Evolutionary conservation across 2,113 vertebrate genomes (phyloP).

Genomic region (Hyperoodon ampullatus): DNA sequence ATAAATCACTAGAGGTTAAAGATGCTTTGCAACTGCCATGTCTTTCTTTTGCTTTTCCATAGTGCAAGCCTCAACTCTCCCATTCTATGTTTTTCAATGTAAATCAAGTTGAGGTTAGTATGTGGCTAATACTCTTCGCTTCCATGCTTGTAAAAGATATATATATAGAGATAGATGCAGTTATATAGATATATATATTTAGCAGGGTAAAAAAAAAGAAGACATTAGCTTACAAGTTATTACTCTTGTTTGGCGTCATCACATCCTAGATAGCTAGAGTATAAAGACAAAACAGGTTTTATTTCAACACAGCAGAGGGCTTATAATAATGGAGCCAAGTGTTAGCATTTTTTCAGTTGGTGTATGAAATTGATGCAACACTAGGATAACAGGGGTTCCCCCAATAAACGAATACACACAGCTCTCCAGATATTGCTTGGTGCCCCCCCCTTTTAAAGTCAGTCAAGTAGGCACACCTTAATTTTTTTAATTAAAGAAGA

Average conservation of each 20-base stretch:
- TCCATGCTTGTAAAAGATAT: conserved; percentile 68
- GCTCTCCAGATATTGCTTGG: background rate
- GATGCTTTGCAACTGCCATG: conserved; percentile 87
- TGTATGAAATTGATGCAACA: conserved; percentile 9
- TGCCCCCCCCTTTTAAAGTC: background rate
- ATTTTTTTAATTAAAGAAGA: conserved; percentile 17
- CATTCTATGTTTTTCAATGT: conserved; percentile 82
- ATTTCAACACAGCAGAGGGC: conserved; percentile 45
- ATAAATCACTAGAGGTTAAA: conserved; percentile 93
- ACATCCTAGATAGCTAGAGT: conserved; percentile 42
- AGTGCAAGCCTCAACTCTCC: conserved; percentile 79
- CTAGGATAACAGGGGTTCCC: background rate
- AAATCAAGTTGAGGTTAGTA: conserved; percentile 81
- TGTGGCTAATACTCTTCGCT: conserved; percentile 77
- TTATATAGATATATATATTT: background rate
- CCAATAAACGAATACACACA: conserved; percentile 27
- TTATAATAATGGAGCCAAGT: background rate
- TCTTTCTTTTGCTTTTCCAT: conserved; percentile 85
- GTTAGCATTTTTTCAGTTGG: background rate
- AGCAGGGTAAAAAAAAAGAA: conserved; percentile 28
- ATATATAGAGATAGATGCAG: background rate
- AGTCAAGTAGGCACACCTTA: conserved; percentile 43
- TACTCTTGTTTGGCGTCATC: conserved; percentile 44
- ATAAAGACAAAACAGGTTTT: conserved; percentile 34
- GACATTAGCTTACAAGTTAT: conserved; percentile 59